These are phyloP conservation scores for Promerops cafer DNA, from an alignment of 2,113 vertebrate genomes.

Conservation along the genomic window DNA sequence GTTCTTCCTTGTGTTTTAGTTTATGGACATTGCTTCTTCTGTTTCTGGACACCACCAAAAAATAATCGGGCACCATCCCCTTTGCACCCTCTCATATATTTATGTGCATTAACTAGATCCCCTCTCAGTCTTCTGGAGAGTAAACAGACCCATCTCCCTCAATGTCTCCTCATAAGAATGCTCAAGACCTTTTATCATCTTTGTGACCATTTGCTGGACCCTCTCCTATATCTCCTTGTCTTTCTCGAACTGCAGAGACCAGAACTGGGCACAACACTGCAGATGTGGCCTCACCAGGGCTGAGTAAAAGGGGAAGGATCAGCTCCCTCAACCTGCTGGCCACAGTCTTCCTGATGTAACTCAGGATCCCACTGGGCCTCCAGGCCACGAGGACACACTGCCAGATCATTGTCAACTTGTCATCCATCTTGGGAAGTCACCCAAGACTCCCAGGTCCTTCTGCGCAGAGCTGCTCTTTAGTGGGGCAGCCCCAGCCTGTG, in stretches of 20 bases:
- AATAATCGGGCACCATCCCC: no score
- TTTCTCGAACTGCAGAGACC: neutral
- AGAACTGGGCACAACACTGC: neutral
- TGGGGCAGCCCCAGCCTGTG: neutral
- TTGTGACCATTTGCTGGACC: neutral
- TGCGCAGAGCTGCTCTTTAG: neutral
- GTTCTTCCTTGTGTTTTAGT: neutral
- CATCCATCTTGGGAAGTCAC: neutral
- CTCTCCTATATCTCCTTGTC: neutral
- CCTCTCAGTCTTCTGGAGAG: neutral
- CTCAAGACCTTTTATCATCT: neutral
- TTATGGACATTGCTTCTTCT: neutral
- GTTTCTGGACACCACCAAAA: neutral
- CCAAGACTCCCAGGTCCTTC: neutral
- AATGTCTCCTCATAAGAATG: neutral
- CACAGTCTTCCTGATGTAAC: neutral
- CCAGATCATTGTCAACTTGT: neutral
- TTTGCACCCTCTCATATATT: neutral
- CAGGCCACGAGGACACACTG: no score
- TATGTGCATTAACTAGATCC: no score
- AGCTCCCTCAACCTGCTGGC: neutral
- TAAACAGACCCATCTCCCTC: neutral
- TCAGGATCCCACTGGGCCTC: neutral
- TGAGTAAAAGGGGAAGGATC: neutral
- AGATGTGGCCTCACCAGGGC: neutral